These are phyloP conservation scores for Sinocyclocheilus grahami DNA, from an alignment of 2,113 vertebrate genomes.

Conservation along the genomic window DNA sequence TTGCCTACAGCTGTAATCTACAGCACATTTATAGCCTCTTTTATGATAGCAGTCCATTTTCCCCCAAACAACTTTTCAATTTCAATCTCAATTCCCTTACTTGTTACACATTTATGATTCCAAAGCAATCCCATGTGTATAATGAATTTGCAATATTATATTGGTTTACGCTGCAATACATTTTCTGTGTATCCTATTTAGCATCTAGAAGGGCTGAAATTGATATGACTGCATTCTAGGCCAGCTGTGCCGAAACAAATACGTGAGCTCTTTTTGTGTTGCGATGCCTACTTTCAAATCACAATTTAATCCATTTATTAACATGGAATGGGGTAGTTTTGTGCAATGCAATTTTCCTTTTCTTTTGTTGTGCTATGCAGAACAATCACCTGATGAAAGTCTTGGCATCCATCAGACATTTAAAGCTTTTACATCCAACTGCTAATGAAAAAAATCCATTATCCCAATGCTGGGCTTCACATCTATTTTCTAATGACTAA, in stretches of 20 bases:
- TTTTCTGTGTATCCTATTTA: constrained; percentile 62
- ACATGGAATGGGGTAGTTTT: constrained; percentile 54
- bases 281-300: constrained; percentile 54
- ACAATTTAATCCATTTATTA: constrained; percentile 67
- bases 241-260: constrained; percentile 47
- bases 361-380: constrained; percentile 39
- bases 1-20: constrained; percentile 23
- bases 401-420: constrained; percentile 36
- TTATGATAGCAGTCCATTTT: constrained; percentile 52
- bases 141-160: constrained; percentile 74
- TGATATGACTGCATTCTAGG: constrained; percentile 62
- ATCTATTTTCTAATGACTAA: constrained; percentile 35
- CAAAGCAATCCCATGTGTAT: constrained; percentile 68
- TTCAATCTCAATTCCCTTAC: constrained; percentile 70
- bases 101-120: constrained; percentile 70
- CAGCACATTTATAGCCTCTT: constrained; percentile 19
- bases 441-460: constrained; percentile 45
- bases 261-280: constrained; percentile 42
- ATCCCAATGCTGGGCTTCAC: constrained; percentile 44
- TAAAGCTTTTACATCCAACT: constrained; percentile 49
- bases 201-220: constrained; percentile 59
- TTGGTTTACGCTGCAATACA: constrained; percentile 44
- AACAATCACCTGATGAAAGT: constrained; percentile 55
- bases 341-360: constrained; percentile 50
- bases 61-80: constrained; percentile 72